These are phyloP conservation scores for Diplodus puntazzo DNA, from an alignment of 2,797 vertebrate genomes.

Conservation along the genomic window DNA sequence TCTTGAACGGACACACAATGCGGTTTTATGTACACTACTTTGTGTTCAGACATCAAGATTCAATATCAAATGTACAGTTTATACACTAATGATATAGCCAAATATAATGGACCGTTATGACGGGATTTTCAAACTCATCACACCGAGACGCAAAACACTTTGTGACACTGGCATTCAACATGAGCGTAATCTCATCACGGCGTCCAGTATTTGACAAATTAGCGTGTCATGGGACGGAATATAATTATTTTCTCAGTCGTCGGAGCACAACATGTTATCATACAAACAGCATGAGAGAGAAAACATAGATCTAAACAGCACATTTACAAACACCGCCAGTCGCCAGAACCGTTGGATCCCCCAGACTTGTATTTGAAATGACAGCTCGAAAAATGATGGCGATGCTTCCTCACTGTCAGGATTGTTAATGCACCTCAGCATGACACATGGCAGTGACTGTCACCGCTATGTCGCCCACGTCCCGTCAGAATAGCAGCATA, in stretches of 20 bases:
- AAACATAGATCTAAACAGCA: conserved; percentile 59
- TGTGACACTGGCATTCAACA: conserved; percentile 50
- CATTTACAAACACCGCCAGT: conserved; percentile 64
- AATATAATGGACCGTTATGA: conserved; percentile 53
- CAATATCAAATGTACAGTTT: conserved; percentile 68
- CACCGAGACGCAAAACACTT: conserved; percentile 50
- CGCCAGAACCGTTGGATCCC: conserved; percentile 55
- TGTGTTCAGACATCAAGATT: conserved; percentile 62
- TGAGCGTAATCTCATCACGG: conserved; percentile 54
- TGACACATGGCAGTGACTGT: conserved; percentile 64
- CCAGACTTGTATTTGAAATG: conserved; percentile 67
- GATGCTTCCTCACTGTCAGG: conserved; percentile 63
- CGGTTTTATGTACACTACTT: conserved; percentile 58
- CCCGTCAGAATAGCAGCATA: conserved; percentile 64
- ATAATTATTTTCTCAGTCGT: conserved; percentile 22
- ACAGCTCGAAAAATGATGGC: conserved; percentile 68
- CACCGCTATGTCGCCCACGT: conserved; percentile 49
- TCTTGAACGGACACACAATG: conserved; percentile 62
- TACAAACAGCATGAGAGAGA: conserved; percentile 59
- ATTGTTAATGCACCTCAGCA: conserved; percentile 52
- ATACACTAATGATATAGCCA: conserved; percentile 64
- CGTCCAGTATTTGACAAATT: conserved; percentile 26
- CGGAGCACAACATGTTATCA: conserved; percentile 49
- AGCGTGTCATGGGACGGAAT: conserved; percentile 27
- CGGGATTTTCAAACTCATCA: conserved; percentile 46